Evolutionary conservation across 2,888 invertebrate species (phyloP).

Genomic region (Sinhomidia bicolor): DNA sequence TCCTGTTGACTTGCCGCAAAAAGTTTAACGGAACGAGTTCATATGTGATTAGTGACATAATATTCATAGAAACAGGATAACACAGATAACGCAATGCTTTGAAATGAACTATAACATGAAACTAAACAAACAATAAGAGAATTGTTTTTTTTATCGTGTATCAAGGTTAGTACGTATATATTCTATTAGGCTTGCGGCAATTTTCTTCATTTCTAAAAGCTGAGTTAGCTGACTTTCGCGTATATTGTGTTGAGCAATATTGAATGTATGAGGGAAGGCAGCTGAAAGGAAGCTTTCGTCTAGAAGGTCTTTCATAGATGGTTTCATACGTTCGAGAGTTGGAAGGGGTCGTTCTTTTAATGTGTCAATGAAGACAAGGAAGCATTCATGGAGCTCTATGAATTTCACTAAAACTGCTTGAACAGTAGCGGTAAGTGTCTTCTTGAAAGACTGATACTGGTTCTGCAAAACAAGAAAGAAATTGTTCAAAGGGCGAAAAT

Average conservation of each 20-base stretch:
- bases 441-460: not conserved
- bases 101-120: not conserved
- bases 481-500: not conserved
- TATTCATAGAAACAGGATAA: not conserved
- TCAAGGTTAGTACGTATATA: not conserved
- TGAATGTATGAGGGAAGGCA: constrained; percentile 3
- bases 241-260: constrained; percentile 19
- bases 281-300: not conserved
- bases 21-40: not conserved
- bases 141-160: not conserved
- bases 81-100: not conserved
- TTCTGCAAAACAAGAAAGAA: not conserved
- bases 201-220: constrained; percentile 45
- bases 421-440: not conserved
- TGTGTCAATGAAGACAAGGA: not conserved
- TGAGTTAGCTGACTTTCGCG: constrained; percentile 20
- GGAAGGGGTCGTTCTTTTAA: not conserved
- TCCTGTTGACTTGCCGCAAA: not conserved
- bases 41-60: not conserved
- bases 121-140: not conserved
- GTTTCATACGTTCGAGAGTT: not conserved
- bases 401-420: not conserved
- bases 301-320: not conserved
- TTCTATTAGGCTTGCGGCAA: constrained; percentile 1
- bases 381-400: not conserved